Evolutionary conservation across 2,888 invertebrate genomes (phyloP).

Genomic region (Adelognathus sp.): DNA sequence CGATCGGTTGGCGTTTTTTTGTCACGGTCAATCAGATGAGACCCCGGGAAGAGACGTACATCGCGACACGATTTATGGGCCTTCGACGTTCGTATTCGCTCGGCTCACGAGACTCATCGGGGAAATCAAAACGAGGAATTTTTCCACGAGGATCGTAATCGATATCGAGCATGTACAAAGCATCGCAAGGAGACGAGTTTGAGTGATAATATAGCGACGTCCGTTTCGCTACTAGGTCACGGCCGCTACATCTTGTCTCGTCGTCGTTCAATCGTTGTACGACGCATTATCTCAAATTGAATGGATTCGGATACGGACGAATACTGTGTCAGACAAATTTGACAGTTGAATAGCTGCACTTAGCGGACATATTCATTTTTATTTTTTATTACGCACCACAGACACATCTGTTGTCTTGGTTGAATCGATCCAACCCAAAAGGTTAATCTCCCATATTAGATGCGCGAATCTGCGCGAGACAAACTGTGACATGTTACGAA

Average conservation of each 20-base stretch:
- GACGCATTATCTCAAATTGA: too few relatives aligned
- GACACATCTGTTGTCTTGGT: not conserved
- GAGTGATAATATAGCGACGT: too few relatives aligned
- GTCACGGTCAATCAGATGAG: constrained; percentile 54
- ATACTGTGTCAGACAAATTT: too few relatives aligned
- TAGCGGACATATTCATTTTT: too few relatives aligned
- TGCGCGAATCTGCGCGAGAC: not conserved
- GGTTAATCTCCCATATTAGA: not conserved
- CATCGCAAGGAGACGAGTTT: too few relatives aligned
- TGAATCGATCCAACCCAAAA: not conserved
- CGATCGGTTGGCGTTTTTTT: constrained; percentile 51
- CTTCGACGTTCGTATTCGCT: not conserved
- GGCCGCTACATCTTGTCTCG: too few relatives aligned
- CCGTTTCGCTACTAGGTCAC: too few relatives aligned
- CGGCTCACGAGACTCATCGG: not conserved
- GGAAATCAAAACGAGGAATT: not conserved
- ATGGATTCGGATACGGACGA: too few relatives aligned
- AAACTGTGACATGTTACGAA: not conserved
- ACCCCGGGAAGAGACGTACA: constrained; percentile 9
- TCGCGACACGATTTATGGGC: constrained; percentile 52
- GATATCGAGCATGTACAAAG: too few relatives aligned
- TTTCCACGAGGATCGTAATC: too few relatives aligned
- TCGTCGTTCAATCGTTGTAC: too few relatives aligned
- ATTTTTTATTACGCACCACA: not conserved
- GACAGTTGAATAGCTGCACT: too few relatives aligned